Base-by-base conservation (phyloP, 2,113 vertebrate genomes). In the Laterallus jamaicensis region DNA sequence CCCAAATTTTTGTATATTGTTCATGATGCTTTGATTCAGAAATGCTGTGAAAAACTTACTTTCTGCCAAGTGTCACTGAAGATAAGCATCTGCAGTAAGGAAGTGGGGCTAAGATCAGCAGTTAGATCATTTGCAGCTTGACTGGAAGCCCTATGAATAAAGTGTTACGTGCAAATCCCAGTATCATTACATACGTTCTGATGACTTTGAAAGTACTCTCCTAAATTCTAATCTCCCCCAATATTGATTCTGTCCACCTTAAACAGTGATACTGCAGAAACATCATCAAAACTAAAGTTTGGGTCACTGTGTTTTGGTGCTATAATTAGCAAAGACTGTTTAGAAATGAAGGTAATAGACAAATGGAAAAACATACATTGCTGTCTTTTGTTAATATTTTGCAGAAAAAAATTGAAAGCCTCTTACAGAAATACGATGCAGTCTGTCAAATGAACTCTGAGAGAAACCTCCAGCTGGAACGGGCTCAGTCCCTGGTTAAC, bases 401-500 rank as follows among this genome's bases (percentile, higher is more conserved):
- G 69, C 80, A 98, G 99, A 98, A 98, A 76, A 99, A 98, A 96
- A 97, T 99, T 52, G 97, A 98, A 94, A 96, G 87, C 26, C 97
- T 99, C 22, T 47, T 98, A 86, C 98, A 99, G 93, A 99, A 98
- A 82, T 99, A 99, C 29, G 98, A 98, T 58, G 40, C 68, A 22
- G 98, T 99, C 92, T 99, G 98, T 97, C 99, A 99, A 85, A 97
- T 99, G 95, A 99, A 99, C 96, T 99, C 99, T 1, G 99, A 99
- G 96, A 98, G 99, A 85, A 99, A 98, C 66, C 98, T 99, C n/a
- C 99, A 99, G 96, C 97, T 99, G 82, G 99, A 99, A 85, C 97
- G 99, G 66, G 99, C 99, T 49, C 99, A 99, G 93, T 99, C 99
- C 16, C 97, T 99, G 40, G 99, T 98, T 76, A 98, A 96, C 92